Base-by-base conservation (phyloP, 2,888 invertebrate genomes). In the Pandemis heparana region DNA sequence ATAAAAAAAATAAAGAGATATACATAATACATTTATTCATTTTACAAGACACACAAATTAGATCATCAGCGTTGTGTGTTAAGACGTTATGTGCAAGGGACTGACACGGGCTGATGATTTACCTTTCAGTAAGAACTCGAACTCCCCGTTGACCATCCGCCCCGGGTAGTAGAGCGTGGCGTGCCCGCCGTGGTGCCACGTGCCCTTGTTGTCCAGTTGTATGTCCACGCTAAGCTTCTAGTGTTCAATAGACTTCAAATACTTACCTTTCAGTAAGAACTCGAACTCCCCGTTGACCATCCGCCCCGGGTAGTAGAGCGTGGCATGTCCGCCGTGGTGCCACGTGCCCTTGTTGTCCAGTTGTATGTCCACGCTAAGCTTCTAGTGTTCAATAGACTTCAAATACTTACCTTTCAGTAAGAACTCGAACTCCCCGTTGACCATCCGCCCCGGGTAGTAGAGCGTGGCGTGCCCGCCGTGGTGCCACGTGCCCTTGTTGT, bases 141-240 rank as follows among this genome's bases (percentile, higher is more conserved):
- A 96, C 56, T 96, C 95, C 51, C 96, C 97, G 74, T 96, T 96
- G 43, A 97, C 94, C 59, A 96, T 95, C 43, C 97, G 94, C 1
- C 97, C 97, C 0, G 98, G 98, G 87, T 97, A 98, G 73, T 96
- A 96, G 12, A 97, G 79, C 53, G 96, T 95, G 32, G 96, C 86
- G 51, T 95, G 95, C 0, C 96, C 96, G 60, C 95, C 96, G 79
- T 96, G 95, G 77, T 96, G 96, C 85, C 95, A 95, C 0, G 92
- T 87, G 0, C 94, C 95, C 71, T 95, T 95, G 81, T 94, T 96
- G 41, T 41, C 7, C 41, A 41, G 41, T 5, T 0, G 96, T 0
- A 96, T 89, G 70, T 95, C 95, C 0, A 95, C 88, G 78, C 95
- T 94, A 75, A 97, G 92, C 85, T 96, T 96, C 85, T 97, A 23